Evolutionary conservation across 1,140 invertebrate genomes (phyloP).

Genomic region (Penaeus japonicus): DNA sequence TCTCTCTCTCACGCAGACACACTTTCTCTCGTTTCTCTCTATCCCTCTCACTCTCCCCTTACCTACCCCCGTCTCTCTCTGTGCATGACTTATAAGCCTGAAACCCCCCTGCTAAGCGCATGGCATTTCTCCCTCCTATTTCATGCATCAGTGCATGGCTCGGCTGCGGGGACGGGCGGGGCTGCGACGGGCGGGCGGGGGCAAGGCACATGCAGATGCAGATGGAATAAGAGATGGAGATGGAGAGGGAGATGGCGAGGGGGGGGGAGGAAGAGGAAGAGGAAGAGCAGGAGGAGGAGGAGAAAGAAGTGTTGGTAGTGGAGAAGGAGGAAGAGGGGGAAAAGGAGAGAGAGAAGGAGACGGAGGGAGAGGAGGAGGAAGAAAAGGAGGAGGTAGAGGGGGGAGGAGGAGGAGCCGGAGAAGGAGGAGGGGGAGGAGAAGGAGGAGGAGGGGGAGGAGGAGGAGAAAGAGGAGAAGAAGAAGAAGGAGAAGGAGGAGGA

Average conservation of each 20-base stretch:
- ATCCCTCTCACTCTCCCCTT: too few species aligned
- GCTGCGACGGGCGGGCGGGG: background rate
- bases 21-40: too few species aligned
- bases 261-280: background rate
- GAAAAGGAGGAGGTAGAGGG: background rate
- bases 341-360: too few species aligned
- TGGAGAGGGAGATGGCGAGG: background rate
- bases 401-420: background rate
- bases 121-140: too few species aligned
- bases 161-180: background rate
- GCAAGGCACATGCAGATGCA: too few species aligned
- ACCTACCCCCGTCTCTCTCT: too few species aligned
- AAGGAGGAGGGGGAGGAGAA: background rate
- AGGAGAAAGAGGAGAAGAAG: background rate
- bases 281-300: background rate
- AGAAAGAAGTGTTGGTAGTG: background rate
- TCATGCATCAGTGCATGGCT: too few species aligned
- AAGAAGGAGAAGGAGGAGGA: background rate
- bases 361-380: background rate
- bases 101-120: too few species aligned
- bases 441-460: background rate
- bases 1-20: too few species aligned
- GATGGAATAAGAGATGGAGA: too few species aligned
- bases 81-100: too few species aligned
- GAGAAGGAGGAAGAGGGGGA: background rate